Conservation (phyloP, 2,113 vertebrate species). For the Chrysochloris asiatica region DNA sequence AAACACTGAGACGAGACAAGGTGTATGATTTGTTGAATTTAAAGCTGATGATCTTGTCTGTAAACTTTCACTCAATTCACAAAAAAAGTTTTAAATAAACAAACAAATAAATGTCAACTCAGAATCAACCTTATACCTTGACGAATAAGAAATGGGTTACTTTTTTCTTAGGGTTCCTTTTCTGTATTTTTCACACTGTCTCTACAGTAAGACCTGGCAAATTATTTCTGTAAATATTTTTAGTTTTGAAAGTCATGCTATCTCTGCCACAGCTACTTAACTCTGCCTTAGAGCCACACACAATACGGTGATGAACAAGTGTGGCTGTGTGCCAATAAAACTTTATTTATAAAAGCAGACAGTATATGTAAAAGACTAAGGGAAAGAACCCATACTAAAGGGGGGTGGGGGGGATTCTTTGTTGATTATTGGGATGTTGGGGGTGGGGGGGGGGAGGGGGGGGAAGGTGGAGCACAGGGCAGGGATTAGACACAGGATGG, state of each 20-base stretch:
- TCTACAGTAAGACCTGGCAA: not conserved
- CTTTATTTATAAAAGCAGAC: not conserved
- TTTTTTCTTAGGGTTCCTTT: not conserved
- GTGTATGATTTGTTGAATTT: no score
- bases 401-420: no score
- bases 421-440: no score
- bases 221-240: not conserved
- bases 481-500: no score
- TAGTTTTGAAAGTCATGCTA: not conserved
- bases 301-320: not conserved
- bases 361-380: no score
- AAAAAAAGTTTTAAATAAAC: no score
- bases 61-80: no score
- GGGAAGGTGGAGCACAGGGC: no score
- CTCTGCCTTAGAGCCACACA: not conserved
- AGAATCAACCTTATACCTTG: not conserved
- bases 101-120: not conserved
- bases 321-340: not conserved
- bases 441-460: no score
- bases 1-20: no score
- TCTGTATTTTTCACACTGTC: not conserved
- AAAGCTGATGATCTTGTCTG: no score
- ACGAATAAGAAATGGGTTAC: not conserved
- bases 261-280: not conserved
- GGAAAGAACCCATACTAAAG: no score